A percentile compares a stretch with the other conserved stretches of the same genome.
Conservation (phyloP, 1,140 invertebrate genomes). For the Tribolium madens region DNA sequence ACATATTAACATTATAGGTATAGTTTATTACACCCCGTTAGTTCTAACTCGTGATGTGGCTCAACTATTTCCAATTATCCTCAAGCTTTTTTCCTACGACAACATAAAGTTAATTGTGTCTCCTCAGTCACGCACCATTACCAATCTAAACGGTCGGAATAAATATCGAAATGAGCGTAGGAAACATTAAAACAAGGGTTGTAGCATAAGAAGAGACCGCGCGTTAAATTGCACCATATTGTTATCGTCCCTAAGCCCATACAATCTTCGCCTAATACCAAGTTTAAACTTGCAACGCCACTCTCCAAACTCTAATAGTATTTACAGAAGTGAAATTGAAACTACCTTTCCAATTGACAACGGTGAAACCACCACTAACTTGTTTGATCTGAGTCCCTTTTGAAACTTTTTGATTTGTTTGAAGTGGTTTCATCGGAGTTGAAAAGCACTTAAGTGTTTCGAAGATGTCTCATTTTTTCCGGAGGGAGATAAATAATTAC, state of each 20-base stretch:
- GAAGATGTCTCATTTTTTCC: background rate
- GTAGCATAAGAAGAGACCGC: background rate
- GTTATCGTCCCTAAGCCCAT: background rate
- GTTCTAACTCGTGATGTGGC: no score
- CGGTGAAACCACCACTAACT: slow-evolving; percentile 5
- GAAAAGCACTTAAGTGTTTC: background rate
- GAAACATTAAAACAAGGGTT: background rate
- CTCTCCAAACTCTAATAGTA: background rate
- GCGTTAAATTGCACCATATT: background rate
- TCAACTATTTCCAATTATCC: no score
- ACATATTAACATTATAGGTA: no score
- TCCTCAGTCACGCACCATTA: slow-evolving; percentile 14
- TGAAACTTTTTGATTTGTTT: background rate
- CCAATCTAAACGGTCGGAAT: slow-evolving; percentile 7
- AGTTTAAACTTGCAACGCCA: background rate
- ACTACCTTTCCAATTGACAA: slow-evolving; percentile 13
- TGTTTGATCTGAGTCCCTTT: slow-evolving; percentile 1
- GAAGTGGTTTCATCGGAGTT: slow-evolving; percentile 1
- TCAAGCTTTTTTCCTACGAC: no score
- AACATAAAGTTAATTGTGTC: slow-evolving; percentile 16
- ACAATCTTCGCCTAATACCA: background rate
- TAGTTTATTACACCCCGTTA: no score
- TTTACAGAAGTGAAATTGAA: slow-evolving; percentile 22
- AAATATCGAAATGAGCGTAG: slow-evolving; percentile 8
- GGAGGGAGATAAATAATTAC: background rate